Evolutionary conservation across 2,797 vertebrate genomes (phyloP).

Genomic region (Megalops cyprinoides): DNA sequence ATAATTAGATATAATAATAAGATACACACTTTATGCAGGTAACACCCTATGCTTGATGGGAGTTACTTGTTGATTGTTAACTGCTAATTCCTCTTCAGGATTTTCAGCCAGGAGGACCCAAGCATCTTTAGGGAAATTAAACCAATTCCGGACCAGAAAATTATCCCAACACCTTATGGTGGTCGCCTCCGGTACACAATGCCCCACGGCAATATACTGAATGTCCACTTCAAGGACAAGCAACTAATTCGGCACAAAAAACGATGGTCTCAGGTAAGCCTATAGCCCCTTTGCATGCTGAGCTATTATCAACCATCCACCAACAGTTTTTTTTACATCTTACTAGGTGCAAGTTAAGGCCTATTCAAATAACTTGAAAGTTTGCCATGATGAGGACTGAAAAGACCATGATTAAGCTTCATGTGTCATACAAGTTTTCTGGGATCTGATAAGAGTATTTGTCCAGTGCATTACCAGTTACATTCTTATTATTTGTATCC

Average conservation of each 20-base stretch:
- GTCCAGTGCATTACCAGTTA: too few species aligned
- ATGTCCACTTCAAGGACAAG: constrained; percentile 74
- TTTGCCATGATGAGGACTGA: background rate
- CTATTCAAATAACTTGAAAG: background rate
- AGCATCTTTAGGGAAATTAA: constrained; percentile 47
- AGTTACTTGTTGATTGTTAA: background rate
- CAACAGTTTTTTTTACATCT: too few species aligned
- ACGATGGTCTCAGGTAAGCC: constrained; percentile 73
- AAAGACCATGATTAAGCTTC: background rate
- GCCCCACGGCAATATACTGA: constrained; percentile 65
- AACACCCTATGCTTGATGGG: background rate
- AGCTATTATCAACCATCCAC: too few species aligned
- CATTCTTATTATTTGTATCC: too few species aligned
- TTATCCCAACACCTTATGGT: constrained; percentile 69
- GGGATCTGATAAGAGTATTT: too few species aligned
- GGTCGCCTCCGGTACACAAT: constrained; percentile 66
- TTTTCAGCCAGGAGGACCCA: constrained; percentile 53
- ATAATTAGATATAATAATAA: too few species aligned
- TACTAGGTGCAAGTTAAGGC: too few species aligned
- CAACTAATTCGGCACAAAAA: constrained; percentile 73
- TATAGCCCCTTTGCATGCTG: background rate
- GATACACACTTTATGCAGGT: background rate
- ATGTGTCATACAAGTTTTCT: background rate
- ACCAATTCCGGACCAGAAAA: constrained; percentile 45
- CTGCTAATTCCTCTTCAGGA: constrained; percentile 45